Evolutionary conservation across 2,113 vertebrate species (phyloP), one percentile per base, ranked within the genome.

Genomic region (Delphinapterus leucas): DNA sequence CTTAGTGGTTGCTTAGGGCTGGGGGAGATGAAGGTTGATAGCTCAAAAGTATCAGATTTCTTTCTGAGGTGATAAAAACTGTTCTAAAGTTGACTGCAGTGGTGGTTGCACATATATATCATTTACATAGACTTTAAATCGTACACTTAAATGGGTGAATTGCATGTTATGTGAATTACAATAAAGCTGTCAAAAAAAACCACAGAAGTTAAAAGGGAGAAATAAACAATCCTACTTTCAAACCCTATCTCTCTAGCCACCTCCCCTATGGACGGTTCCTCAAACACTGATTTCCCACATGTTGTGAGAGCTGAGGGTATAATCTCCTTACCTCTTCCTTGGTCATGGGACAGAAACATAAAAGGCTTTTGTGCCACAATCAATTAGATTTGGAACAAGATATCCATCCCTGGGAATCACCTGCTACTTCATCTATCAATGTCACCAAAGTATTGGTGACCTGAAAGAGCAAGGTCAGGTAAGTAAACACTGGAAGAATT

Each of bases 371-470:
- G 61, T 73, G 47, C 33, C 58, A 84, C 31, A 92, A 96, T 96
- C 90, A 92, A 85, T 97, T 95, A 55, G 90, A 90, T 90, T 76
- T 97, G 88, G 63, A 96, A 97, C 77, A 92, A 92, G 92, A 96
- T 93, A 83, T 49, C n/a, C n/a, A 67, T 94, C 74, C 15, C 83
- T 92, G 55, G 49, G 9, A 76, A 53, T 85, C 96, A 97, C 90
- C 90, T 97, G 94, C 80, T 94, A 68, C 84, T 96, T 92, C 94
- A 96, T 97, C 83, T 91, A 49, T 93, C 97, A 97, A 67, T 70
- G 84, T 95, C 96, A 88, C 41, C 60, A 70, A 93, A 58, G 76
- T 77, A 90, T 38, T 70, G 41, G 25, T 87, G 80, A 79, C 55
- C 60, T 88, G 55, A 89, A 94, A 90, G 33, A 83, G 53, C 47